Conservation (phyloP, 30 jellyfish, hydroid and myxozoan genomes). For the Hydractinia echinata region DNA sequence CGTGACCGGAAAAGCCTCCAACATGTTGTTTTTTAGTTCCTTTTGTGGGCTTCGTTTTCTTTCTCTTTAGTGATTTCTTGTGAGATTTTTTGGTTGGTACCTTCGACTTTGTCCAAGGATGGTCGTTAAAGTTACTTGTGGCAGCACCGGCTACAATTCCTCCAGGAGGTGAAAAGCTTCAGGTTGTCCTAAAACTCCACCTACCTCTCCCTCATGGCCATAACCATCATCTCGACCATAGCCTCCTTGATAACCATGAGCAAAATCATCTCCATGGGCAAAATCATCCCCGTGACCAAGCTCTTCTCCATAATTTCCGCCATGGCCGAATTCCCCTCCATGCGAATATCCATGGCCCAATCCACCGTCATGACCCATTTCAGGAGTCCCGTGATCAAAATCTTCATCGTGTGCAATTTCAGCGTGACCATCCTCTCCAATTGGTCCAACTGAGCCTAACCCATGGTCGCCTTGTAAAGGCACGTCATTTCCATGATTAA, state of each 20-base stretch:
- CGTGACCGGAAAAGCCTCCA: conserved; percentile 34
- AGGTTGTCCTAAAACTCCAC: conserved; percentile 7
- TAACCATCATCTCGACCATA: conserved; percentile 11
- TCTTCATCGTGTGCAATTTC: conserved; percentile 27
- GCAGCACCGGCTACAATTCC: background rate
- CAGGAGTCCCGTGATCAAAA: background rate
- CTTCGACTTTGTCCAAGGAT: conserved; percentile 33
- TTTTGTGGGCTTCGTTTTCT: conserved; percentile 23
- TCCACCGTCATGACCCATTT: background rate
- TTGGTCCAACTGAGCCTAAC: background rate
- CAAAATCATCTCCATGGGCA: background rate
- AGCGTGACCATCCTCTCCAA: conserved; percentile 39
- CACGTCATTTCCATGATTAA: background rate
- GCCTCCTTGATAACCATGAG: conserved; percentile 1
- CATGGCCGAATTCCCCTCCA: conserved; percentile 6
- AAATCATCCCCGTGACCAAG: background rate
- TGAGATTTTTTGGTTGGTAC: conserved; percentile 24
- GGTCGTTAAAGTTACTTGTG: conserved; percentile 5
- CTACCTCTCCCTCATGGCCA: background rate
- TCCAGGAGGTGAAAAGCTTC: background rate
- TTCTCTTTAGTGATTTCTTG: conserved; percentile 7
- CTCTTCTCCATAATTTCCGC: background rate
- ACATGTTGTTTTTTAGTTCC: conserved; percentile 27
- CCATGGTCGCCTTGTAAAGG: conserved; percentile 11
- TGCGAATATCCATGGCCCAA: background rate